phyloP scores from a whole-genome alignment of 2,113 vertebrate genomes.

The Platysternon megacephalum region DNA sequence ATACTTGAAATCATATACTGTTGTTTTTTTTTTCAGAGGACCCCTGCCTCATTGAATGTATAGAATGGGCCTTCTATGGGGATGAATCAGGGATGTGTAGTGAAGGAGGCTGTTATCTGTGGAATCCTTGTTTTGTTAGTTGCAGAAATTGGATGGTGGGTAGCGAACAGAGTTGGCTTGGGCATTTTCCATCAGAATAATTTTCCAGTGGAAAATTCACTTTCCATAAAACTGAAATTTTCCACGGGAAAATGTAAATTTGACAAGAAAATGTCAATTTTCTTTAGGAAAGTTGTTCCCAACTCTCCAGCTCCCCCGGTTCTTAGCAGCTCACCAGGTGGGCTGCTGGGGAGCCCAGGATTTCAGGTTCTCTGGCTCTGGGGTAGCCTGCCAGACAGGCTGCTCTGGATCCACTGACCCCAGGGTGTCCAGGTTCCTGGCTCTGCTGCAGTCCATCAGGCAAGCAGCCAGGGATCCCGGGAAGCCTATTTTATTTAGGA shows the following conservation, averaged over 20 bases:
- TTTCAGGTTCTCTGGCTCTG: background rate
- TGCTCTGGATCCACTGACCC: background rate
- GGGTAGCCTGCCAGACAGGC: background rate
- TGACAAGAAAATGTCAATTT: background rate
- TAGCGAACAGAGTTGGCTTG: background rate
- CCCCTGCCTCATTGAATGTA: no score
- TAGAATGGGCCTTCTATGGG: background rate
- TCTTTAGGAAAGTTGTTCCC: background rate
- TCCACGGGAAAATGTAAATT: no score
- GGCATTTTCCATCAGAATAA: background rate
- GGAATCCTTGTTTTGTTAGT: background rate
- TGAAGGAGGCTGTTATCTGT: background rate
- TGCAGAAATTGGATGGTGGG: background rate
- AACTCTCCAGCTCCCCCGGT: background rate
- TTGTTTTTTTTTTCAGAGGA: no score
- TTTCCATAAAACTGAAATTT: background rate
- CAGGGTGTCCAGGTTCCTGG: background rate
- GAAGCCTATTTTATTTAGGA: background rate
- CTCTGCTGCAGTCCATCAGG: background rate
- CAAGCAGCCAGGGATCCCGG: background rate
- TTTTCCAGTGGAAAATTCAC: background rate
- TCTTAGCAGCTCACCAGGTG: background rate
- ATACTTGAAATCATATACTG: background rate
- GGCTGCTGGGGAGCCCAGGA: background rate
- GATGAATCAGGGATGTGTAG: background rate